phyloP scores from a whole-genome alignment of 2,113 vertebrate species.

The Rynchops niger region DNA sequence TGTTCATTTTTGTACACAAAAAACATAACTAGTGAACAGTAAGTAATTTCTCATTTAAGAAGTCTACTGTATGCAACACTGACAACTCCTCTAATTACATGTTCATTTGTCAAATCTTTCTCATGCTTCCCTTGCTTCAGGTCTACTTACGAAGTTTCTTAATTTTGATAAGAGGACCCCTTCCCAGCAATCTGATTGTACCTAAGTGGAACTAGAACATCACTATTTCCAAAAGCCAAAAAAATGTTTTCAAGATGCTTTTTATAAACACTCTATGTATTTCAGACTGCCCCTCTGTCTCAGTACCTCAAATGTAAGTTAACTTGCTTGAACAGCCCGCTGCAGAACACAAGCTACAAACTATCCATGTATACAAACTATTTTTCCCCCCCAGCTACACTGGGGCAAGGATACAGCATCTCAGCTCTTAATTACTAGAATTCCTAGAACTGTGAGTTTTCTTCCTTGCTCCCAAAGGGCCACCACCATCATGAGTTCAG shows the following conservation, averaged over 20 bases:
- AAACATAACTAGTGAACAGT: background rate
- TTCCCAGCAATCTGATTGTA: background rate
- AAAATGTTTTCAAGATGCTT: background rate
- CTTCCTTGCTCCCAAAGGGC: background rate
- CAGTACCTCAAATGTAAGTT: background rate
- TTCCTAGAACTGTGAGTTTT: background rate
- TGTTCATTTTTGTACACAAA: background rate
- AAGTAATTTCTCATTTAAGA: background rate
- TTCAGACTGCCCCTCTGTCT: background rate
- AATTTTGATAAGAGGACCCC: background rate
- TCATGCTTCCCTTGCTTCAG: background rate
- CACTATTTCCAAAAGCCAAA: background rate
- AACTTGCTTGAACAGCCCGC: background rate
- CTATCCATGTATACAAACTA: background rate
- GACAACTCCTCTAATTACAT: background rate
- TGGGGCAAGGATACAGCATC: background rate
- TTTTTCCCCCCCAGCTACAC: rapidly evolving
- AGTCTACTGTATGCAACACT: background rate
- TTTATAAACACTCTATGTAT: background rate
- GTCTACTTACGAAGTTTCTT: background rate
- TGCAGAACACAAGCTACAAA: background rate
- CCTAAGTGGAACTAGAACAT: background rate
- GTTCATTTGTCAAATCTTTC: background rate
- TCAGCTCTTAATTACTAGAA: background rate
- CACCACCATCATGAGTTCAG: background rate